Conservation (phyloP, 2,888 invertebrate species). For the Eilema griseolum region DNA sequence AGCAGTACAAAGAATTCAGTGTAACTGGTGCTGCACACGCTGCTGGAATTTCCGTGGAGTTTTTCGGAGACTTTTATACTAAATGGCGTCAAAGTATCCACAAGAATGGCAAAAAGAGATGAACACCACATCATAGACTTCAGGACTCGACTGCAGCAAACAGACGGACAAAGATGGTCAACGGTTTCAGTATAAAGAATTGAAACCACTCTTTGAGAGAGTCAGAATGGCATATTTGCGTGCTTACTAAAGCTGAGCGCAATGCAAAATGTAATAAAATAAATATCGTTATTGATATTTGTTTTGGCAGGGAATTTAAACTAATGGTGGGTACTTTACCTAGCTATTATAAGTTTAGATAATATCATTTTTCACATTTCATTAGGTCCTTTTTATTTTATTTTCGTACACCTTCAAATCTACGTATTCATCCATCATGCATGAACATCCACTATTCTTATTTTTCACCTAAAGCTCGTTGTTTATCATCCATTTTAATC, state of each 20-base stretch:
- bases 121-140: conserved; percentile 59
- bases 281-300: conserved; percentile 36
- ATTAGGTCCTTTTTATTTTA: conserved; percentile 35
- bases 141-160: conserved; percentile 69
- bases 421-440: conserved; percentile 32
- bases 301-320: conserved; percentile 33
- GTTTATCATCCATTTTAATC: conserved; percentile 34
- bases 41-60: conserved; percentile 93
- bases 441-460: conserved; percentile 28
- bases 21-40: conserved; percentile 92
- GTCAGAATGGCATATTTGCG: conserved; percentile 42
- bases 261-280: conserved; percentile 34
- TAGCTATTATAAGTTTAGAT: conserved; percentile 41
- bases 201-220: conserved; percentile 57
- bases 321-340: conserved; percentile 34
- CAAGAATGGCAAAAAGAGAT: conserved; percentile 82
- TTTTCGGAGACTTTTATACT: conserved; percentile 93
- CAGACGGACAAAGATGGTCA: conserved; percentile 57
- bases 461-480: conserved; percentile 31
- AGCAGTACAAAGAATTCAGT: conserved; percentile 89
- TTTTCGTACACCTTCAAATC: conserved; percentile 19
- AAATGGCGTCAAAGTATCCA: conserved; percentile 93
- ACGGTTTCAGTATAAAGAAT: conserved; percentile 57
- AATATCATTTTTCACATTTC: conserved; percentile 50
- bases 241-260: conserved; percentile 31